Base-by-base conservation (phyloP, 2,797 vertebrate species). In the Brachyalestes nurse region DNA sequence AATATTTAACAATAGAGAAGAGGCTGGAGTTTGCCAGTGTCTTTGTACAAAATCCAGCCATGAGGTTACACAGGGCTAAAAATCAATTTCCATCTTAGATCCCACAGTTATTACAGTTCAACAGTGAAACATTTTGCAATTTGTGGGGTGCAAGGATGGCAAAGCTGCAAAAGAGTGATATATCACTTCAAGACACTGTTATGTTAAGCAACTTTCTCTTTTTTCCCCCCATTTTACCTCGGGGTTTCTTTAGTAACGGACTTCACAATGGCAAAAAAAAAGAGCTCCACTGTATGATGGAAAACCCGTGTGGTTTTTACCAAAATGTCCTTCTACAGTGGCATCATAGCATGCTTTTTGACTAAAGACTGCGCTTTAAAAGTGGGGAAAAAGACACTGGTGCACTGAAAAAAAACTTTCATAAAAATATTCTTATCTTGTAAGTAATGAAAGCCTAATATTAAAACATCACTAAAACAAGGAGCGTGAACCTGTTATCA, bases 1-100 rank as follows among this genome's bases (percentile, higher is more conserved):
- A 74, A 82, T 77, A 47, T 82, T 85, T 82, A 85, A 82, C 81
- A 17, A 42, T 21, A 19, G 38, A 66, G 9, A 40, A 42, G 19
- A 42, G 28, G 17, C 64, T 12, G 38, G 17, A 10, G 34, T 21
- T 38, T 65, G 17, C 62, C 34, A 65, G 3, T 65, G 16, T 65
- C 62, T 38, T 65, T 65, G 62, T 40, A 38, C 62, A 38, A 65
- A 40, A 19, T 10, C 34, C 6, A 40, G 38, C 14, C 16, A 19
- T 40, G 6, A 38, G 7, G 16, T 7, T 7, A 17, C 9, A 4
- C 6, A 40, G 8, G 16, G 34, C 28, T 64, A 2, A 64, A 16
- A 34, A 64, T 64, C 60, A 12, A 61, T 61, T 61, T 61, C 23
- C 23, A 61, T 23, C 60, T 61, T 61, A 61, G 12, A 16, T 25